Conservation (phyloP, 1,140 invertebrate genomes). For the Antheraea pernyi region DNA sequence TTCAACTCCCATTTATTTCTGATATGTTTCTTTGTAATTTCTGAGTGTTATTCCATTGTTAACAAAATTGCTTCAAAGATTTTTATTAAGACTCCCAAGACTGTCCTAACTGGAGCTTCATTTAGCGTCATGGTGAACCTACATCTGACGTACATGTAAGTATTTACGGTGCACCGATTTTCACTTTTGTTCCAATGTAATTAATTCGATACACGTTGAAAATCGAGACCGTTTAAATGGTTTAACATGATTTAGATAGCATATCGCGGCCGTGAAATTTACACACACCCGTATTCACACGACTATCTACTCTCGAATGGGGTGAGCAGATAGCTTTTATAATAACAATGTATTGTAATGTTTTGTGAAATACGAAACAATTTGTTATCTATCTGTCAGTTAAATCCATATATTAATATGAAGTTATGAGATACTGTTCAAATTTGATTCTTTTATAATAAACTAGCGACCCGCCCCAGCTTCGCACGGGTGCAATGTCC, state of each 20-base stretch:
- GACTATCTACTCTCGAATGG: neutral
- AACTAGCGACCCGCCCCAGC: too few relatives aligned
- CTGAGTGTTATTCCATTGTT: too few relatives aligned
- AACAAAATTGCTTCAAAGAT: too few relatives aligned
- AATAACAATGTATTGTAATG: neutral
- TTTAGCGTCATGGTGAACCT: neutral
- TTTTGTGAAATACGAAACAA: too few relatives aligned
- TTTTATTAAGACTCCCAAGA: neutral
- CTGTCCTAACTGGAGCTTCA: neutral
- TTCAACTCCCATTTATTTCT: too few relatives aligned
- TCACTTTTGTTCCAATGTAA: conserved; percentile 16
- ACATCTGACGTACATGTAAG: neutral
- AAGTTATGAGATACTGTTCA: too few relatives aligned
- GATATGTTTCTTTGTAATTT: too few relatives aligned
- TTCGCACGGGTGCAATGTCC: too few relatives aligned
- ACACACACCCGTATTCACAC: neutral
- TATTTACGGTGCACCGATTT: conserved; percentile 1
- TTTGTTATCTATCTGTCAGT: too few relatives aligned
- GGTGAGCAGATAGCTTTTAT: neutral
- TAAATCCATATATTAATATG: too few relatives aligned
- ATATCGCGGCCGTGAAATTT: conserved; percentile 3
- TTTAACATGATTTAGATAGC: neutral
- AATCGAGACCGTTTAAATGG: conserved; percentile 2
- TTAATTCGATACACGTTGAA: conserved; percentile 16
- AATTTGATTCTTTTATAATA: too few relatives aligned